Base-by-base conservation (phyloP, 2,888 invertebrate species). In the Lycia hirtaria region DNA sequence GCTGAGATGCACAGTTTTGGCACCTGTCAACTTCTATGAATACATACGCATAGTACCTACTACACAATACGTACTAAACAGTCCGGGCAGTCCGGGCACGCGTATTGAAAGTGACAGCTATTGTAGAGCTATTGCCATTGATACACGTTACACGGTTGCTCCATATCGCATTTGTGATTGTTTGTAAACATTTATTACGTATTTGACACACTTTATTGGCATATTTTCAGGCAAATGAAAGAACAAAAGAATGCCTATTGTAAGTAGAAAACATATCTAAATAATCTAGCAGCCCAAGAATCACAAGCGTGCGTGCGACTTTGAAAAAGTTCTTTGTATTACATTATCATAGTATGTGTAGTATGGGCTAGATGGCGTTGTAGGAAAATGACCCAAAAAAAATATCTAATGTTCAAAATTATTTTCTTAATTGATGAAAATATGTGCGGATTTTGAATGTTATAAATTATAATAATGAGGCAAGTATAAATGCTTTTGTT, bases 121-220 rank as follows among this genome's bases (percentile, higher is more conserved):
- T 1, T 12, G 30, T 30, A 12, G 12, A 51, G 24, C 15, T 17
- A 47, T 35, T 17, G 47, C 26, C 35, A 26, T 47, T 51, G 51
- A 56, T 45, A 40, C 4, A 14, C n/a, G n/a, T n/a, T n/a, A n/a
- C 41, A 33, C 12, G 56, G 38, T 20, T 37, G 32, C 35, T 15
- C 14, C 24, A 45, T 47, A 51, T 56, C 50, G 17, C 49, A 2
- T n/a, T 43, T 30, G 43, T 30, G n/a, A 28, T 45, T 51, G 51
- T 56, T 56, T 56, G 47, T 40, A 56, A 56, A 52, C 41, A 51
- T 35, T 14, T 22, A 32, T 28, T 40, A 50, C 38, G 26, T 49
- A 49, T 47, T 35, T 44, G 30, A 19, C 7, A 44, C 30, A 19
- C 14, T 20, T 12, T 17, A 26, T 9, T 47, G 17, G 17, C 35